phyloP scores from a whole-genome alignment of 2,797 vertebrate genomes.

The Megaceryle alcyon region DNA sequence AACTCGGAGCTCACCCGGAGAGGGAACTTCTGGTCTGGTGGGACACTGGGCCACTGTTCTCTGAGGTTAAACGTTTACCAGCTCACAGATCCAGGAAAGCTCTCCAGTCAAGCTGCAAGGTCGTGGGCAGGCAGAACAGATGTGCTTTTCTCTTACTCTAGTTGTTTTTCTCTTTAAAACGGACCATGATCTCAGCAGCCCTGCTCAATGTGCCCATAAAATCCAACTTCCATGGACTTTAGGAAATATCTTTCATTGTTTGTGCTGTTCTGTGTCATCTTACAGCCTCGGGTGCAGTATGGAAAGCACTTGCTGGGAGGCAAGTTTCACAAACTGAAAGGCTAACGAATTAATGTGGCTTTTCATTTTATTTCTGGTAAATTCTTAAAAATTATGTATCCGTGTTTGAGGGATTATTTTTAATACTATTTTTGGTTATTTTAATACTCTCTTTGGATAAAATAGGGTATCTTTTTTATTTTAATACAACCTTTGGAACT shows the following conservation, averaged over 20 bases:
- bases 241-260: neutral
- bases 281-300: neutral
- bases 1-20: rapidly evolving
- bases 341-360: neutral
- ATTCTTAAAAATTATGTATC: neutral
- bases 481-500: neutral
- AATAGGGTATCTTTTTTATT: neutral
- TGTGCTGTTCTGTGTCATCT: neutral
- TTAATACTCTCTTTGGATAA: neutral
- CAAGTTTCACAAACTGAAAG: neutral
- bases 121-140: neutral
- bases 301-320: neutral
- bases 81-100: neutral
- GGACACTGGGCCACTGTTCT: neutral
- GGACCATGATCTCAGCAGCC: neutral
- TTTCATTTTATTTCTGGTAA: neutral
- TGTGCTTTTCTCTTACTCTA: neutral
- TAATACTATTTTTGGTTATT: neutral
- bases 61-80: neutral
- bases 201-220: neutral
- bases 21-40: neutral
- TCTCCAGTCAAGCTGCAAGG: neutral
- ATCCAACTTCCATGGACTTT: neutral
- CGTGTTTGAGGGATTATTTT: neutral
- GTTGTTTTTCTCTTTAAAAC: neutral